phyloP scores from a whole-genome alignment of 92 coral and sea anemone species.

The Heliopora coerulea region DNA sequence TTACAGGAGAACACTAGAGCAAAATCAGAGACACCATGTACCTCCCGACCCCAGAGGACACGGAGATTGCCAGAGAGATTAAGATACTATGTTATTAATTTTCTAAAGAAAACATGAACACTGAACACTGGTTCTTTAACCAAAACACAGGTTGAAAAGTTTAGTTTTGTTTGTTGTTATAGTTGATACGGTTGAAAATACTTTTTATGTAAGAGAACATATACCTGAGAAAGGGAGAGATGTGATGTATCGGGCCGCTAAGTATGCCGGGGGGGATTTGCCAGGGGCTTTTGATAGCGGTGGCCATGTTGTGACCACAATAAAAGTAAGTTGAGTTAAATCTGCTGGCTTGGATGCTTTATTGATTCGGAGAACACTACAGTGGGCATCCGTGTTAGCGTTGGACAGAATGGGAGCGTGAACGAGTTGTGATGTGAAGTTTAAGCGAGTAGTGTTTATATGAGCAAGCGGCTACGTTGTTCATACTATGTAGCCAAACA shows the following conservation, averaged over 20 bases:
- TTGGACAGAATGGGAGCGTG: no score
- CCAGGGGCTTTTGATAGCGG: conserved; percentile 25
- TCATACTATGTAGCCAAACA: no score
- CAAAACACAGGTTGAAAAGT: conserved; percentile 4
- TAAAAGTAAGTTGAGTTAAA: conserved; percentile 1
- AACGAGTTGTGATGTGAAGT: no score
- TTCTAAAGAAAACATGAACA: neutral
- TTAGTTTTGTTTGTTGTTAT: conserved; percentile 26
- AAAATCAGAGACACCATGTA: conserved; percentile 2
- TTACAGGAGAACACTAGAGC: conserved; percentile 21
- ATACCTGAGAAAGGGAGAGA: no score
- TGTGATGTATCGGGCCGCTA: conserved; percentile 33
- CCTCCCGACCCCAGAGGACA: conserved; percentile 31
- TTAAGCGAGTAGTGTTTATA: no score
- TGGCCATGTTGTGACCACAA: no score
- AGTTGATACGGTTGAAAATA: conserved; percentile 3
- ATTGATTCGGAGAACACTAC: conserved; percentile 28
- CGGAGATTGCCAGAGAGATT: conserved; percentile 38
- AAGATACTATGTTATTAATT: neutral
- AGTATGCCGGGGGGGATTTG: conserved; percentile 9
- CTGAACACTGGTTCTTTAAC: neutral
- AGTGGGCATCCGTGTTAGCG: no score
- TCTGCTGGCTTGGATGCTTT: neutral
- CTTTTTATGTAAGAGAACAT: conserved; percentile 11
- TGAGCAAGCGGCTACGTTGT: no score